Base-by-base conservation (phyloP, 2,113 vertebrate genomes). In the Caloenas nicobarica region DNA sequence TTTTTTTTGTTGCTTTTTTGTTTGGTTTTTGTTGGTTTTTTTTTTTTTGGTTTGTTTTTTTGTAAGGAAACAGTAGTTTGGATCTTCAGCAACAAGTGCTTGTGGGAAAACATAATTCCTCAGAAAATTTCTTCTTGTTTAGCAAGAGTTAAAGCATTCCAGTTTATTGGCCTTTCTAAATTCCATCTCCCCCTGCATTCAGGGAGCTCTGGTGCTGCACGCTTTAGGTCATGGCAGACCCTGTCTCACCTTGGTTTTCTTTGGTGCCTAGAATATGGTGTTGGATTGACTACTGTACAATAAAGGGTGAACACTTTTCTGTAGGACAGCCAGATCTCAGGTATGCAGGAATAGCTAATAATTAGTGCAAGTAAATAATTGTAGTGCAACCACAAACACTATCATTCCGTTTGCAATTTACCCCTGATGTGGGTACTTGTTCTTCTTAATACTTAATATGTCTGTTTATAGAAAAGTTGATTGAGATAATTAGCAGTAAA, bases 401-500 rank as follows among this genome's bases (percentile, higher is more conserved):
- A 79, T 86, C 58, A 81, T 81, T 94, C 92, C 23, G 38, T 56
- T 88, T 68, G 58, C 88, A 97, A 97, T 97, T 96, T 94, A 85
- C 48, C 84, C 66, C 65, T 88, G 82, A 93, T 88, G 95, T 77
- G 84, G 83, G 81, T 92, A 62, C 89, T 95, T 85, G 81, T 83
- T 80, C 92, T 84, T 81, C 85, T 83, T 77, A 46, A 61, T 76
- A 62, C 89, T 86, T 94, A 95, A 94, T 83, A 89, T 60, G 81
- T 84, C 96, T 96, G 95, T 96, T 88, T 97, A 93, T 95, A 90
- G 90, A 86, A 82, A 88, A 95, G 78, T 89, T 96, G 95, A 96
- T 87, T 95, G 94, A 95, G 89, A 88, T 97, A 95, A 97, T 97
- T 95, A 97, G 95, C 71, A 81, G 65, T 81, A 84, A 92, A 94